Base-by-base conservation (phyloP, 2,888 invertebrate genomes). In the Scrobipalpa costella region DNA sequence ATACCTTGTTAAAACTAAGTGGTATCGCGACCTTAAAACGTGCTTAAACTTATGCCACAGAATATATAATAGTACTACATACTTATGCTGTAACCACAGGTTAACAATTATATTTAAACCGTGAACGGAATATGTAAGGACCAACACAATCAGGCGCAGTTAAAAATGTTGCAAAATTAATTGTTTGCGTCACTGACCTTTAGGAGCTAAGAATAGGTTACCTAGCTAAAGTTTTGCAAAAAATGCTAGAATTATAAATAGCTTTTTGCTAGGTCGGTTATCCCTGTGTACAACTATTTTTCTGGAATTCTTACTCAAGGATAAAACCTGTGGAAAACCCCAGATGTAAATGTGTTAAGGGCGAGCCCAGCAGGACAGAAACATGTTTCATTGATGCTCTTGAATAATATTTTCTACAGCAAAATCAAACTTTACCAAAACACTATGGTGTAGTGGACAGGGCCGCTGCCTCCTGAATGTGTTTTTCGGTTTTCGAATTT, bases 1-100 rank as follows among this genome's bases (percentile, higher is more conserved):
- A n/a, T n/a, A 27, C 47, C 33, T 60, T 47, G 60, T 60, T 60
- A 60, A 60, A 60, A 59, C n/a, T 33, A 40, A 58, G 33, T 55
- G 34, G 55, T 13, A 38, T 38, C 19, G 57, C 19, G 40, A 58
- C 58, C 13, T 40, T 13, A 13, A 2, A 13, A 40, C 40, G 13
- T 40, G 13, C 3, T 13, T 13, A 11, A 11, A 11, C 38, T 38
- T 38, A 11, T 38, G n/a, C n/a, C n/a, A n/a, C n/a, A n/a, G n/a
- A n/a, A n/a, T n/a, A n/a, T n/a, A n/a, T n/a, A n/a, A n/a, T 38
- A 38, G 38, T 38, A 7, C 8, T 38, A 7, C 38, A 1, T 38
- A 1, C 1, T 38, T 11, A 11, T 38, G n/a, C n/a, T n/a, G n/a
- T 27, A 27, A 27, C 27, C 27, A 27, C 27, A 27, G 27, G 27